Evolutionary conservation across 2,797 vertebrate genomes (phyloP), one percentile per base, ranked within the genome.

Genomic region (Gallinago solitaria): DNA sequence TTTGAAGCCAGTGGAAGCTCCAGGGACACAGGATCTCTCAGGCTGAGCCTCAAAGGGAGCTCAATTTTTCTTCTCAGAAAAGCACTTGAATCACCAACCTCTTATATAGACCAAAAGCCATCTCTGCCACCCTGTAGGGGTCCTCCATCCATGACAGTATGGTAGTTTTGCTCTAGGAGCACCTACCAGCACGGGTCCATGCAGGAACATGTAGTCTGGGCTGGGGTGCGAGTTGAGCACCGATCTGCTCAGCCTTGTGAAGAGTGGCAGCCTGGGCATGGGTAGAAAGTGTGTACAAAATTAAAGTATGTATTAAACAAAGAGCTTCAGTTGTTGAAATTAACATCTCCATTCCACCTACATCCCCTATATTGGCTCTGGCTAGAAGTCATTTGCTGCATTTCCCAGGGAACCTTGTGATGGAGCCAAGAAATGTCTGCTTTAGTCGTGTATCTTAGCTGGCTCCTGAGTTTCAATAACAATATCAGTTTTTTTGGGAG

Each of bases 401-500:
- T 67, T 67, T 45, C 9, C n/a, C 13, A 41, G 18, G 35, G n/a
- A 73, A 56, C 7, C 12, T 45, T 37, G 45, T 59, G 75, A 53
- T 8, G n/a, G 35, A 69, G 17, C 15, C 30, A 61, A 35, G 8
- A 56, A 56, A 28, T 9, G 9, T 8, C 9, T 19, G 30, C 45
- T 15, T 63, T 41, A 54, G 45, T 27, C 1, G 2, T 18, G 32
- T 57, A 43, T 16, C 17, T 53, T 32, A 50, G 6, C 61, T 50
- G 28, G 11, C n/a, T 39, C n/a, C 32, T 57, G 51, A 19, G 4
- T 43, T 30, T 30, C 21, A 24, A 47, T 47, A 81, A 54, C 8
- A 53, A 15, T 39, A 32, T 4, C 69, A 41, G 10, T 1, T 1
- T 2, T 16, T 56, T 4, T 0, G 23, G 19, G 47, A 14, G 47